phyloP scores from a whole-genome alignment of 2,888 invertebrate species.

The Xylota segnis region DNA sequence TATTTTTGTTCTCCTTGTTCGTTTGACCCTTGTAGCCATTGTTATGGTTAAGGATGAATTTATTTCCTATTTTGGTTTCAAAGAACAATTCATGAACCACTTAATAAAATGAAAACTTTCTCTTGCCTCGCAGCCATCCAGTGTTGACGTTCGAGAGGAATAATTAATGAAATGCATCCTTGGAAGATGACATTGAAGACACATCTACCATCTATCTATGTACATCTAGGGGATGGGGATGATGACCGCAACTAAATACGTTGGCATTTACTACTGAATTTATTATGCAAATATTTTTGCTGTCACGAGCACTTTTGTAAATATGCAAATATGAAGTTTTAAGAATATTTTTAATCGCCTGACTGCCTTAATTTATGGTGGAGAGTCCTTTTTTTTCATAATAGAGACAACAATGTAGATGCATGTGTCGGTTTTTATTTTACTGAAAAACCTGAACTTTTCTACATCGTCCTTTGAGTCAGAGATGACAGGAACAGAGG shows the following conservation, averaged over 20 bases:
- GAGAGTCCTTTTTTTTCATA: no score
- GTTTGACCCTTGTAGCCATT: slow-evolving; percentile 26
- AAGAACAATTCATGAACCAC: slow-evolving; percentile 39
- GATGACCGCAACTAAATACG: slow-evolving; percentile 38
- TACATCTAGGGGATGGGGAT: background rate
- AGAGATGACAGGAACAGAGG: no score
- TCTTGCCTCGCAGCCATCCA: slow-evolving; percentile 6
- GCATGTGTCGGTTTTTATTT: no score
- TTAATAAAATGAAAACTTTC: slow-evolving; percentile 49
- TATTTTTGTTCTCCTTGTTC: background rate
- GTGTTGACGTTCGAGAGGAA: slow-evolving; percentile 6
- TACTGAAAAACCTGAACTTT: no score
- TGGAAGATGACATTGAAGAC: slow-evolving; percentile 30
- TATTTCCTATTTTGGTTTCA: slow-evolving; percentile 39
- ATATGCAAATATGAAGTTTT: slow-evolving; percentile 25
- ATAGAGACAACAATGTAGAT: no score
- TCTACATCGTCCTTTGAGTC: no score
- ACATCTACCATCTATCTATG: background rate
- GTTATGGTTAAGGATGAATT: slow-evolving; percentile 30
- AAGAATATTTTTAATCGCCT: slow-evolving; percentile 20
- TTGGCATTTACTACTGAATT: slow-evolving; percentile 31
- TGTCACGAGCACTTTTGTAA: slow-evolving; percentile 23
- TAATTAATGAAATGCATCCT: slow-evolving; percentile 43
- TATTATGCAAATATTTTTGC: slow-evolving; percentile 40
- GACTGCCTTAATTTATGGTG: background rate